Evolutionary conservation across 2,113 vertebrate genomes (phyloP), one percentile per base, ranked within the genome.

Genomic region (Thinocorus orbignyianus): DNA sequence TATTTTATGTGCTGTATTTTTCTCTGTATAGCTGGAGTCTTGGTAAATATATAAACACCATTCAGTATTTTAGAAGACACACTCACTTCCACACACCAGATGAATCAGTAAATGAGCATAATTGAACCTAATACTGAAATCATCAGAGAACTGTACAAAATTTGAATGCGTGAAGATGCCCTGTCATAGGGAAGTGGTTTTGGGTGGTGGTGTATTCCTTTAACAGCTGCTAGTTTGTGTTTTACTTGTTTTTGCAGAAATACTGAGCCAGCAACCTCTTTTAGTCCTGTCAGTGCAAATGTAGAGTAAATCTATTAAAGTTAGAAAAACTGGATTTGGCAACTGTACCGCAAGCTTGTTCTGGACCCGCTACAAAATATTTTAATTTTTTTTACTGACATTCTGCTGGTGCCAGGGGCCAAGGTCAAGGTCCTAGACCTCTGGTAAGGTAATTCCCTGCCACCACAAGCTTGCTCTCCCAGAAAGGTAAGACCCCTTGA

Each of bases 161-260:
- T 81, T 6, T 70, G 58, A 78, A 70, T 81, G 68, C 25, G 37
- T 86, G 86, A 73, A 90, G 77, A 73, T 58, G 17, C 10, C 41
- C 51, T 88, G 76, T 69, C 31, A 30, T 49, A 69, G 65, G 74
- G 66, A 88, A 73, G 49, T 3, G 2, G 6, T 66, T 94, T 62
- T 65, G 82, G 58, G 44, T 73, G 82, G 41, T 65, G 37, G 9
- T 81, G 37, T 82, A 19, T 82, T 93, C n/a, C 74, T 93, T 90
- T 72, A 86, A 65, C 90, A 96, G 49, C 86, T 88, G 79, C 71
- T 93, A 25, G 74, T 83, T 90, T 70, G 66, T 77, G 28, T 94
- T 92, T 88, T 86, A 55, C 82, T 91, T 92, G 72, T 66, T 95
- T 93, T 91, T 92, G n/a, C 73, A 79, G 81, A 92, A 93, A 68